These are phyloP conservation scores for Phylloscopus whistleri DNA, from an alignment of 2,113 vertebrate genomes.

Conservation along the genomic window DNA sequence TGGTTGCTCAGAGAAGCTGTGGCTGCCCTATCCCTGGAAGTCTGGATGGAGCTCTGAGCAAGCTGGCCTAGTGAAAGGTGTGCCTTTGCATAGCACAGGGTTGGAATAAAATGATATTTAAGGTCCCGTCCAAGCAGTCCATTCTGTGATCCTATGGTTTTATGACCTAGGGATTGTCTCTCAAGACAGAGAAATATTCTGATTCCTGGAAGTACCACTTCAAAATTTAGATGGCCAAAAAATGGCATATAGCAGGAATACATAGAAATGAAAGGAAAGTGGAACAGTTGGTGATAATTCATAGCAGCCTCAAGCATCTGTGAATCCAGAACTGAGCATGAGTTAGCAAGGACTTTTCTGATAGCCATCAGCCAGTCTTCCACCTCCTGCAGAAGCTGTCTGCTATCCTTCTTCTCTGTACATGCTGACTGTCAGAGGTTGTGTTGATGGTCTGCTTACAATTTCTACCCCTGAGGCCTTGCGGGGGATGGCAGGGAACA, in stretches of 20 bases:
- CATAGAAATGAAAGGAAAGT: background rate
- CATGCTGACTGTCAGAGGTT: accelerated
- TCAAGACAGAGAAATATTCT: background rate
- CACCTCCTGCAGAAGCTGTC: background rate
- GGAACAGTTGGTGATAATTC: background rate
- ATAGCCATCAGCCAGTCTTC: background rate
- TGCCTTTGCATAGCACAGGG: too few species aligned
- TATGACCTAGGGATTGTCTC: background rate
- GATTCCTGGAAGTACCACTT: background rate
- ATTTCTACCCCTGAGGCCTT: background rate
- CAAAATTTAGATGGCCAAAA: background rate
- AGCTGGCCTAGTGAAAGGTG: background rate
- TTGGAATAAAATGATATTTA: background rate
- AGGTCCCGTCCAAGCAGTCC: background rate
- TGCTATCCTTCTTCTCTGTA: background rate
- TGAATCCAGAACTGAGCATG: background rate
- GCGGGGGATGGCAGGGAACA: background rate
- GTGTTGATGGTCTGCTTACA: background rate
- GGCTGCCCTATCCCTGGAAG: background rate
- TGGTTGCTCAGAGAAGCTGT: background rate
- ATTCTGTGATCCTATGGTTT: background rate
- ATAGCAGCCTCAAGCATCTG: background rate
- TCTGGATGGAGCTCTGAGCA: background rate
- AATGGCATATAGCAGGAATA: accelerated
- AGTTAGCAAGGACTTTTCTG: background rate